Evolutionary conservation across 2,888 invertebrate genomes (phyloP).

Genomic region (Orthosia cruda): DNA sequence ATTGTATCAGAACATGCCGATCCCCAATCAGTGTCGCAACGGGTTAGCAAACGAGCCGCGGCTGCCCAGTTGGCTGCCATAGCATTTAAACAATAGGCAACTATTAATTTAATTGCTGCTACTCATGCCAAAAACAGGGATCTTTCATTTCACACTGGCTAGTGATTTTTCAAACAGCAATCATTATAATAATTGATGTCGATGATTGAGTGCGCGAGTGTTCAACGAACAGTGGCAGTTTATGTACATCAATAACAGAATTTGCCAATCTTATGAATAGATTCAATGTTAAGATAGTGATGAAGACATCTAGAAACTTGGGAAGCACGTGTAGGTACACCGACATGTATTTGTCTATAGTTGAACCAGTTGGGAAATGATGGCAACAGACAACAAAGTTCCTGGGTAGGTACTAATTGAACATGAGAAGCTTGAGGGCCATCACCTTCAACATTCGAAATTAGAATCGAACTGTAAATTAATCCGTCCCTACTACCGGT

Average conservation of each 20-base stretch:
- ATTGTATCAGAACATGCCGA: slow-evolving; percentile 54
- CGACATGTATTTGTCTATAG: slow-evolving; percentile 10
- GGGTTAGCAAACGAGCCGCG: slow-evolving; percentile 52
- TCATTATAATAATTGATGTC: slow-evolving; percentile 61
- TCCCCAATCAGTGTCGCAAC: slow-evolving; percentile 63
- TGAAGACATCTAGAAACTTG: slow-evolving; percentile 51
- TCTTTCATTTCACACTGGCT: slow-evolving; percentile 62
- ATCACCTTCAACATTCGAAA: slow-evolving; percentile 35
- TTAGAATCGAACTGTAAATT: slow-evolving; percentile 42
- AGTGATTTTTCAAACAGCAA: slow-evolving; percentile 54
- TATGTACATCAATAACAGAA: slow-evolving; percentile 45
- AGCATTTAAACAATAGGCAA: slow-evolving; percentile 68
- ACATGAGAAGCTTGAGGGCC: slow-evolving; percentile 25
- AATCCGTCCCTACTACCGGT: slow-evolving; percentile 23
- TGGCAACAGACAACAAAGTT: slow-evolving; percentile 7
- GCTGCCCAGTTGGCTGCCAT: slow-evolving; percentile 66
- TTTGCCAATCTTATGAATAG: slow-evolving; percentile 63
- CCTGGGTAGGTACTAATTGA: neutral
- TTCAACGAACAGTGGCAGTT: slow-evolving; percentile 38
- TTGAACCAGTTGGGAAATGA: slow-evolving; percentile 7
- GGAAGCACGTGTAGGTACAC: slow-evolving; percentile 34
- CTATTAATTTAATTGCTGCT: slow-evolving; percentile 57
- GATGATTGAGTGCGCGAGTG: slow-evolving; percentile 60
- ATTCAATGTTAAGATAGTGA: slow-evolving; percentile 50
- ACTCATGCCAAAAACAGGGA: slow-evolving; percentile 65